Base-by-base conservation (phyloP, 2,113 vertebrate species). In the Antigone vipio region DNA sequence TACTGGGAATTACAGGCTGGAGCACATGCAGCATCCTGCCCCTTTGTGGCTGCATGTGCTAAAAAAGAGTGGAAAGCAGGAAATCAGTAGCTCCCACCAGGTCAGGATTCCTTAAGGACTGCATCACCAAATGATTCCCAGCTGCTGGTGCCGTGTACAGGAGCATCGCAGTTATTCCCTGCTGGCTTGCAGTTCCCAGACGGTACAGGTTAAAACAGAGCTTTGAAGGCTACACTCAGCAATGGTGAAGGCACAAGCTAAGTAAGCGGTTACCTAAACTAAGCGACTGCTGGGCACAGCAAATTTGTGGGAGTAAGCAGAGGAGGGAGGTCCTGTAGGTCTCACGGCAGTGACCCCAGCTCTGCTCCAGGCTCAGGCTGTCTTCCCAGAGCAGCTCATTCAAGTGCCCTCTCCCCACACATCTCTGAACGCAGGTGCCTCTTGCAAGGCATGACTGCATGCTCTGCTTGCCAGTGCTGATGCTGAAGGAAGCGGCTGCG, bases 361-460 rank as follows among this genome's bases (percentile, higher is more conserved):
- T 80, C 44, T 17, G 6, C 9, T 42, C 19, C 26, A 68, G 38
- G 19, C 76, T 84, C 32, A 63, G 22, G 22, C 32, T 29, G 9
- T 69, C 10, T 72, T 12, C 9, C 7, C 0, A 0, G 38, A 75
- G 32, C 29, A 68, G 22, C 40, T 66, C 34, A 10, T 32, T 34
- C 22, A 14, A 15, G 34, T 69, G 32, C 29, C 11, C n/a, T 50
- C 15, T 60, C 66, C 26, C 21, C 11, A 1, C 1, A 1, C 29
- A 42, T 12, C 32, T 53, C 56, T 72, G 56, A 71, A 27, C 3
- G 29, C 44, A 23, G 1, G 63, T 7, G 14, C 24, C 17, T 73
- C 15, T 64, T 81, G 50, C 55, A 62, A 0, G 3, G 5, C 42
- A 21, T n/a, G n/a, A 5, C 47, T 40, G 27, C 4, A 0, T 64